Base-by-base conservation (phyloP, 2,888 invertebrate genomes). In the Aproaerema taeniolella region DNA sequence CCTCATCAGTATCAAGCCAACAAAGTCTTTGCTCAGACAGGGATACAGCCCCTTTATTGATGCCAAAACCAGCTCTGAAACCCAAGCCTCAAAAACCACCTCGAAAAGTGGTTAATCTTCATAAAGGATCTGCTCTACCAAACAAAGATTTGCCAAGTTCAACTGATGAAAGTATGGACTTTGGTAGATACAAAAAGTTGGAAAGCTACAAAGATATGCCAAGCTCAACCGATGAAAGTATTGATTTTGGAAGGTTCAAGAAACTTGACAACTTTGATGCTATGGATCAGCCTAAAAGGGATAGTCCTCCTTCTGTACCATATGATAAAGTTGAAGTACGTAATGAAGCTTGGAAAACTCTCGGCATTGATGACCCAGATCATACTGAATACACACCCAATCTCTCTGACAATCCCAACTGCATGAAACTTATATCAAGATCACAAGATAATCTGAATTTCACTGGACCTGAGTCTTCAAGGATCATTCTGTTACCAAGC, bases 321-420 rank as follows among this genome's bases (percentile, higher is more conserved):
- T 95, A 95, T 69, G 95, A 95, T 61, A 88, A 91, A 61, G 90
- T 95, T 15, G 93, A 94, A 79, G 89, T 92, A 4, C 88, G 93
- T 45, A 92, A 88, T 55, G 92, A 95, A 55, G 95, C 95, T 6
- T 95, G 95, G 95, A 91, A 90, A 63, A 94, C 94, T 1, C 83
- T 93, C 45, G 95, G 95, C 1, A 88, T 93, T 12, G 90, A 91
- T 60, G 91, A 92, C 36, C 89, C 93, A 7, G 90, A 90, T 46
- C 94, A 94, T 58, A 91, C 89, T 0, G 94, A 94, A 65, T 85
- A 80, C 46, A 79, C 79, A 36, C 85, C 83, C 1, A 83, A 85
- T 52, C 66, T 83, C 47, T 77, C 68, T 38, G 85, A 87, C 31
- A 85, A 71, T 57, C 82, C 85, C 10, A 77, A 85, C 46, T 81